A percentile compares a stretch with the other conserved stretches of the same genome.
phyloP scores from a whole-genome alignment of 1,140 invertebrate species.

The Drosophila sturtevanti region DNA sequence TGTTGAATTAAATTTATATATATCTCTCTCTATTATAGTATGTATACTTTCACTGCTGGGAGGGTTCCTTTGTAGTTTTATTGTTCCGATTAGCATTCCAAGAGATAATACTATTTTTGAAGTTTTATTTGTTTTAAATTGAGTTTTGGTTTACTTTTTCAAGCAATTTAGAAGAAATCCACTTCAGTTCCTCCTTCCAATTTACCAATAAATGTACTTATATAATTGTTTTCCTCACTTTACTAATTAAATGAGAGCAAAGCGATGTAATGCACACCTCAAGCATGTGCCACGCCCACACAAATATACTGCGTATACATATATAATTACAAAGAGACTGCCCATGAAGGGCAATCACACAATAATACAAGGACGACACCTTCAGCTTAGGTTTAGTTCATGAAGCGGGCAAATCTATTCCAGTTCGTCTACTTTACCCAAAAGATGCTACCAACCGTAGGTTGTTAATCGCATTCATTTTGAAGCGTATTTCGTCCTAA shows the following conservation, averaged over 20 bases:
- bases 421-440: background rate
- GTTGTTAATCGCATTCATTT: slow-evolving; percentile 60
- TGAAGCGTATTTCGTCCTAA: slow-evolving; percentile 27
- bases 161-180: no score
- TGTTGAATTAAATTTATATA: no score
- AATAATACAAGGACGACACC: slow-evolving; percentile 30
- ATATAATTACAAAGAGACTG: background rate
- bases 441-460: background rate
- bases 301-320: background rate
- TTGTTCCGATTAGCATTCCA: no score
- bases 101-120: no score
- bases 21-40: no score
- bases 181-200: no score
- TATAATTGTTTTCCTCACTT: slow-evolving; percentile 56
- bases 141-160: no score
- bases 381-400: slow-evolving; percentile 14
- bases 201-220: no score
- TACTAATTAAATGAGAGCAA: slow-evolving; percentile 55
- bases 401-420: slow-evolving; percentile 5
- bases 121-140: no score
- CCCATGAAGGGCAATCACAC: slow-evolving; percentile 29
- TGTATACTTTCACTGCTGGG: no score
- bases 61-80: no score
- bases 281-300: background rate
- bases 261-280: slow-evolving; percentile 21